phyloP scores from a whole-genome alignment of 30 jellyfish, hydroid and myxozoan genomes.

The Cassiopea andromeda region DNA sequence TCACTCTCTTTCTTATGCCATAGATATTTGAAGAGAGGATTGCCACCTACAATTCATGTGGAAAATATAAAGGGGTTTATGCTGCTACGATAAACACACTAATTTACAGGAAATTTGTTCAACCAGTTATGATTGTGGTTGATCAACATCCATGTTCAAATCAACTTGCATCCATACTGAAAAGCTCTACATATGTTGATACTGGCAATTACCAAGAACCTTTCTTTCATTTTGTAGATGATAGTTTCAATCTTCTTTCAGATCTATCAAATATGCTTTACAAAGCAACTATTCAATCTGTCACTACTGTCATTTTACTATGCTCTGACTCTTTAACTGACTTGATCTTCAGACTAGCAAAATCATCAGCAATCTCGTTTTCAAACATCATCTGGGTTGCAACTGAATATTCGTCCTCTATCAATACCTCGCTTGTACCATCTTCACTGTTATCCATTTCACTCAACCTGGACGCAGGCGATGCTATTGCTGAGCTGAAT shows the following conservation, averaged over 20 bases:
- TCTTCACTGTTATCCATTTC: neutral
- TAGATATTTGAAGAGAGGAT: neutral
- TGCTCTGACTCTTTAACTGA: conserved; percentile 10
- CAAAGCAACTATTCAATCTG: neutral
- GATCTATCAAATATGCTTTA: conserved; percentile 2
- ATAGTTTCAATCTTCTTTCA: neutral
- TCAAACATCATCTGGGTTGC: conserved; percentile 16
- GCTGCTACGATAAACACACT: neutral
- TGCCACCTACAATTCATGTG: neutral
- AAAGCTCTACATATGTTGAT: neutral
- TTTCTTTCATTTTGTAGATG: neutral
- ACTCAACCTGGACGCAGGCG: neutral
- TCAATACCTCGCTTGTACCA: neutral
- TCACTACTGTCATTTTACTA: conserved; percentile 3
- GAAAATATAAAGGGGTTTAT: neutral
- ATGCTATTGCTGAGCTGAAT: neutral
- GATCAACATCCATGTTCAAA: neutral
- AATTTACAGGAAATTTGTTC: neutral
- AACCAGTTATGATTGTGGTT: conserved; percentile 1
- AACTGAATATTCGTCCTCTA: neutral
- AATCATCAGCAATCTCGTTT: neutral
- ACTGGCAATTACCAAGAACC: neutral
- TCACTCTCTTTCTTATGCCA: neutral
- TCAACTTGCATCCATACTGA: neutral
- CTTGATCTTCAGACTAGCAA: conserved; percentile 4